These are phyloP conservation scores for Orcinus orca DNA, from an alignment of 2,113 vertebrate species.

Conservation along the genomic window DNA sequence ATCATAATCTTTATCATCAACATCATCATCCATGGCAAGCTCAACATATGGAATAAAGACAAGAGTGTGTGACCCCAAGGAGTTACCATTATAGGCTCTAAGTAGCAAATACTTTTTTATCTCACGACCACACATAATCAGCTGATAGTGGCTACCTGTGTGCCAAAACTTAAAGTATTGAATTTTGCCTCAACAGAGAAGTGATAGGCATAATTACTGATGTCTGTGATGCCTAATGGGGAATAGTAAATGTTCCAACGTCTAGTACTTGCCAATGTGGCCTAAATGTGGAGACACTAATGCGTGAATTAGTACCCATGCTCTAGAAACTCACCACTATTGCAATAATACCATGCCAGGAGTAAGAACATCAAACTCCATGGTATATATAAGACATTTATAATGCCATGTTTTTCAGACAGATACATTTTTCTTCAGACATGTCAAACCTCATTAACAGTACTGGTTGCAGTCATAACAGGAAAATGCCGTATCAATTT, in stretches of 20 bases:
- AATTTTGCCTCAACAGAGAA: background rate
- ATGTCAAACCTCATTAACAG: background rate
- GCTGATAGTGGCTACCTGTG: background rate
- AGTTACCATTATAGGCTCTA: background rate
- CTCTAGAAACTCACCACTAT: background rate
- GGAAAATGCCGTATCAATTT: accelerated
- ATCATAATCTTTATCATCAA: background rate
- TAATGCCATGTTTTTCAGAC: background rate
- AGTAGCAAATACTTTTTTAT: background rate
- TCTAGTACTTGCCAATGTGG: background rate
- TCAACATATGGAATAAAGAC: background rate
- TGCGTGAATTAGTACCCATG: background rate
- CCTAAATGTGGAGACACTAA: background rate
- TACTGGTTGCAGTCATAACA: background rate
- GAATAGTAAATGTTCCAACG: background rate
- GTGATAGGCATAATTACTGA: background rate
- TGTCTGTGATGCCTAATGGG: background rate
- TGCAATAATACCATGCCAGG: background rate
- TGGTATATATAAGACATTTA: background rate
- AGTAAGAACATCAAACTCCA: background rate
- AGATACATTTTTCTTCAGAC: background rate
- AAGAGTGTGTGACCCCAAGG: background rate
- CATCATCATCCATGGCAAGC: background rate
- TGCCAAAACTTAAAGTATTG: background rate
- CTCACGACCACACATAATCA: background rate